Base-by-base conservation (phyloP, 2,113 vertebrate genomes). In the Ibidorhyncha struthersii region DNA sequence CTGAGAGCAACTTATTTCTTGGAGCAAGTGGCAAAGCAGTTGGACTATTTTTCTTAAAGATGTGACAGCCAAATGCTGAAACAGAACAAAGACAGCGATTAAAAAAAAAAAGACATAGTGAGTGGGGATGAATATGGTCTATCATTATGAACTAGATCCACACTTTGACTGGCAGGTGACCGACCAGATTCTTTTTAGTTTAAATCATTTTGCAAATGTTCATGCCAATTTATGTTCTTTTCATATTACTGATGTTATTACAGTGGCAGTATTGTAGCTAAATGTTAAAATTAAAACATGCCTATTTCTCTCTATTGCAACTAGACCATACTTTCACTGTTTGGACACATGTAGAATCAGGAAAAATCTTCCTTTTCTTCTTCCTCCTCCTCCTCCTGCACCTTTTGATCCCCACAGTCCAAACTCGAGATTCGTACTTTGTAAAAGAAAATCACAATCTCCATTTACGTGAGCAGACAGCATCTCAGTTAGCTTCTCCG, bases 31-130 rank as follows among this genome's bases (percentile, higher is more conserved):
- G 87, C 67, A 91, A 94, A 96, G 93, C 91, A 97, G 96, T 95
- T 96, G 95, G 90, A 87, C 17, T 25, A 80, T 93, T 88, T 93
- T 91, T 93, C 93, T 94, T 93, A 82, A 86, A 92, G 93, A 95
- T 80, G 47, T 90, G 93, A 94, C 88, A 96, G 80, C 83, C 95
- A 95, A 97, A 93, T 86, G 58, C 74, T 86, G 87, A 95, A 88
- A 41, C 6, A 66, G 76, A 97, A 92, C 79, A 96, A 95, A 95
- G 87, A 78, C 69, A 92, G 58, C 2, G 8, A 90, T 90, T 90
- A 67, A 89, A 94, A 88, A 82, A 82, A 83, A 65, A 82, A 65
- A 45, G 32, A 41, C 61, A 76, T 10, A 71, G 82, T 47, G 70
- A 91, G 50, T 41, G 47, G 29, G 55, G 73, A 89, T 79, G 91